phyloP scores from a whole-genome alignment of 2,888 invertebrate species.

The Polietes domitor region DNA sequence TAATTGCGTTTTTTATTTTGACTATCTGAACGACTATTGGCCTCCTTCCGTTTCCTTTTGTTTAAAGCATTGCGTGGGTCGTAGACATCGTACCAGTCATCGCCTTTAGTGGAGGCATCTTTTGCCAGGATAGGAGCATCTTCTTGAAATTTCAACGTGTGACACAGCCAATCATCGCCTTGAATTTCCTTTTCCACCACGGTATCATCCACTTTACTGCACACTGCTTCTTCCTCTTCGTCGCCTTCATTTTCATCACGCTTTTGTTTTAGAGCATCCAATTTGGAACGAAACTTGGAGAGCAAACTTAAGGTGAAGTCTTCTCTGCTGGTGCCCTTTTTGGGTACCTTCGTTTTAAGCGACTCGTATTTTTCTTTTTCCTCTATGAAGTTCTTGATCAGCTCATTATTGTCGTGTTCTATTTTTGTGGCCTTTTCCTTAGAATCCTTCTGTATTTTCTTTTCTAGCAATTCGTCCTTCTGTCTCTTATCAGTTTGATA shows the following conservation, averaged over 20 bases:
- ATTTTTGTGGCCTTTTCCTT: conserved; percentile 71
- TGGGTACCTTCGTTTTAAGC: conserved; percentile 84
- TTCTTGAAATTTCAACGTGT: conserved; percentile 82
- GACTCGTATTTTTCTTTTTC: conserved; percentile 84
- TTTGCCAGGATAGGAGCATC: conserved; percentile 88
- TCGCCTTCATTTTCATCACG: conserved; percentile 55
- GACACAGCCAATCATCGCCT: conserved; percentile 78
- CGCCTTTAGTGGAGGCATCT: conserved; percentile 95
- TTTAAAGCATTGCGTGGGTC: conserved; percentile 98
- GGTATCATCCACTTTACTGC: conserved; percentile 68
- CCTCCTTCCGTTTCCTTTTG: conserved; percentile 89
- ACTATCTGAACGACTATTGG: conserved; percentile 22
- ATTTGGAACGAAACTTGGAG: conserved; percentile 91
- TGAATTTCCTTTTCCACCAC: conserved; percentile 76
- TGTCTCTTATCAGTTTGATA: conserved; percentile 83
- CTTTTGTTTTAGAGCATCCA: conserved; percentile 86
- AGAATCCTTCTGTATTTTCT: conserved; percentile 79
- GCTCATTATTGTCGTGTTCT: conserved; percentile 80
- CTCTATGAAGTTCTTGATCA: conserved; percentile 82
- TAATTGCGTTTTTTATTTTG: conserved; percentile 26
- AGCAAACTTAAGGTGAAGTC: conserved; percentile 90
- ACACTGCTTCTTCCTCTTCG: conserved; percentile 70
- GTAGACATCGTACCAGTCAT: conserved; percentile 98
- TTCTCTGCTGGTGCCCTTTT: conserved; percentile 86
- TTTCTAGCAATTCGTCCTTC: conserved; percentile 81